These are phyloP conservation scores for Rattus norvegicus DNA, from an alignment of 2,113 vertebrate genomes.

Conservation along the genomic window DNA sequence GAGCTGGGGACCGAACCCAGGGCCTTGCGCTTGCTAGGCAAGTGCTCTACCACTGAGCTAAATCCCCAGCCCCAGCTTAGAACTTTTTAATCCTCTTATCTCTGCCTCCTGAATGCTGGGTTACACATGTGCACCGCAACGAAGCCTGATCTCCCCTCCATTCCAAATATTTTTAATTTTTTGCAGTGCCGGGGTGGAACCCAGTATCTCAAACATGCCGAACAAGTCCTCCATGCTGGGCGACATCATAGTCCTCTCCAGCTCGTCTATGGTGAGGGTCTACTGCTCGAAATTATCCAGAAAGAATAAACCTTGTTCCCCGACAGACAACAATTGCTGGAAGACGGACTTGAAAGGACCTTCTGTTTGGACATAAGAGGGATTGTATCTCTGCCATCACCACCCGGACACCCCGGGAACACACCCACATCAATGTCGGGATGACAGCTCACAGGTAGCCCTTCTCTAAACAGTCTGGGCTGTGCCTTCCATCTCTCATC, in stretches of 20 bases:
- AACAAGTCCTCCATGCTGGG: background rate
- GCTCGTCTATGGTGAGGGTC: background rate
- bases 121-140: background rate
- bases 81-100: background rate
- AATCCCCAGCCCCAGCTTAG: too few species aligned
- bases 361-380: background rate
- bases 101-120: background rate
- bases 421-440: background rate
- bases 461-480: slow-evolving; percentile 29
- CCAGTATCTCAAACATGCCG: background rate
- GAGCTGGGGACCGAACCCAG: too few species aligned
- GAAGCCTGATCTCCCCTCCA: background rate
- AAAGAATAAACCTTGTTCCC: background rate
- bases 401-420: background rate
- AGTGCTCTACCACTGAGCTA: too few species aligned
- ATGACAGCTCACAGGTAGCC: slow-evolving; percentile 31
- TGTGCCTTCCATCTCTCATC: background rate
- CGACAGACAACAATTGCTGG: background rate
- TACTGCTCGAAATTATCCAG: background rate
- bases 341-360: background rate
- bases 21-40: too few species aligned
- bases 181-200: background rate
- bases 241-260: background rate
- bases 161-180: background rate
- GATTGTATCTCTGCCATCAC: background rate